These are phyloP conservation scores for Edolisoma coerulescens DNA, from an alignment of 2,113 vertebrate genomes.

Conservation along the genomic window DNA sequence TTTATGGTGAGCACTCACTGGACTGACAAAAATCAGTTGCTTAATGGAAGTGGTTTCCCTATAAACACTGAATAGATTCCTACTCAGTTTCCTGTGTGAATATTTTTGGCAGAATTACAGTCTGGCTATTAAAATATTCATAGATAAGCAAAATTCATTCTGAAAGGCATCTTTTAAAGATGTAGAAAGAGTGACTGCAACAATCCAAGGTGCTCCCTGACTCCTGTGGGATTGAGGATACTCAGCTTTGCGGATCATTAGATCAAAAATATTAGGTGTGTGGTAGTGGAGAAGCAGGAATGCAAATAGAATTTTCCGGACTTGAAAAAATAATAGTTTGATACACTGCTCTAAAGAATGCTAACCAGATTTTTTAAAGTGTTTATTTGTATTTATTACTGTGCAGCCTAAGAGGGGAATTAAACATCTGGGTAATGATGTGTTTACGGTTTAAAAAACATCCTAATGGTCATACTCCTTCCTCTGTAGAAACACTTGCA, in stretches of 20 bases:
- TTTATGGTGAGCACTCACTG: neutral
- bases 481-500: neutral
- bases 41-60: neutral
- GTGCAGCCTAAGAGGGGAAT: neutral
- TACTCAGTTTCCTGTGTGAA: neutral
- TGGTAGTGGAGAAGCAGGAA: neutral
- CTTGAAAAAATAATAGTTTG: neutral
- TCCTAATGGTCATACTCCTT: neutral
- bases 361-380: neutral
- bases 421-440: neutral
- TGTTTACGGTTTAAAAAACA: slow-evolving; percentile 22
- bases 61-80: neutral
- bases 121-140: neutral
- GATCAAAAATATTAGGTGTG: neutral
- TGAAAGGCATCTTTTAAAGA: neutral
- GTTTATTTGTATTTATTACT: slow-evolving; percentile 30
- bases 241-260: neutral
- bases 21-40: neutral
- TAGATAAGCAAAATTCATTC: neutral
- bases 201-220: neutral
- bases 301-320: neutral
- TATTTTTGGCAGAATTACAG: neutral
- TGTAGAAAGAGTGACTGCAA: neutral
- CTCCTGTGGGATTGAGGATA: neutral
- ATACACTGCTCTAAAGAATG: neutral